Percentiles rank a stretch among this genome's conserved stretches.
These are phyloP conservation scores for Bombus breviceps DNA, from an alignment of 1,140 invertebrate species.

Conservation along the genomic window DNA sequence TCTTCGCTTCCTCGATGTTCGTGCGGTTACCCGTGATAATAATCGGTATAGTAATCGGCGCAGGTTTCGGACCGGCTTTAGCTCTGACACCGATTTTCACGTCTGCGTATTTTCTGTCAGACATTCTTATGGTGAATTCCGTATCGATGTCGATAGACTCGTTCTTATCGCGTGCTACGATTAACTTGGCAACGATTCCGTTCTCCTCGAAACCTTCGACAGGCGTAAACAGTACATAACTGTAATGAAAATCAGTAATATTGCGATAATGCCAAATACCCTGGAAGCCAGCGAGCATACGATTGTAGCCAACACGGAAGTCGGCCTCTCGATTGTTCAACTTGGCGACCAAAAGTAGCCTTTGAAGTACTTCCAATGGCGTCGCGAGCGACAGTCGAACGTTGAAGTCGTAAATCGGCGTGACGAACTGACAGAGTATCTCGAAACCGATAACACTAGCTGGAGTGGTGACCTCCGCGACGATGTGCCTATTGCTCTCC, in stretches of 20 bases:
- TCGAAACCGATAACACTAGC: conserved; percentile 87
- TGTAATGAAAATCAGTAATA: conserved; percentile 88
- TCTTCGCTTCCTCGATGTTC: background rate
- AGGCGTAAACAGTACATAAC: conserved; percentile 89
- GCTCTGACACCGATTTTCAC: conserved; percentile 51
- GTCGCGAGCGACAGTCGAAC: conserved; percentile 88
- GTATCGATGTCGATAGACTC: conserved; percentile 85
- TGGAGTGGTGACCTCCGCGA: conserved; percentile 87
- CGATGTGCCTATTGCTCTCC: conserved; percentile 86
- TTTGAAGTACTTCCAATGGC: conserved; percentile 87
- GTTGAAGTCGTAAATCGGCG: conserved; percentile 86
- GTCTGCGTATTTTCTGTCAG: conserved; percentile 84
- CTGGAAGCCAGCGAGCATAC: conserved; percentile 88
- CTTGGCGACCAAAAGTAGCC: conserved; percentile 86
- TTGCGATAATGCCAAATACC: conserved; percentile 89
- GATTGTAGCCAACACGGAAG: conserved; percentile 88
- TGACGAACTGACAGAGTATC: conserved; percentile 83
- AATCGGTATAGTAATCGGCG: conserved; percentile 66
- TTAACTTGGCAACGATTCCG: conserved; percentile 87
- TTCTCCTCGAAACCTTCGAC: conserved; percentile 89
- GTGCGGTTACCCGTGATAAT: background rate
- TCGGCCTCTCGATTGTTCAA: conserved; percentile 85
- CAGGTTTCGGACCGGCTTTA: conserved; percentile 73
- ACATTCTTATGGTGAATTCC: conserved; percentile 87
- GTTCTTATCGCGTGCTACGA: conserved; percentile 76